These are phyloP conservation scores for Ericerus pela DNA, from an alignment of 1,140 invertebrate genomes.

Conservation along the genomic window DNA sequence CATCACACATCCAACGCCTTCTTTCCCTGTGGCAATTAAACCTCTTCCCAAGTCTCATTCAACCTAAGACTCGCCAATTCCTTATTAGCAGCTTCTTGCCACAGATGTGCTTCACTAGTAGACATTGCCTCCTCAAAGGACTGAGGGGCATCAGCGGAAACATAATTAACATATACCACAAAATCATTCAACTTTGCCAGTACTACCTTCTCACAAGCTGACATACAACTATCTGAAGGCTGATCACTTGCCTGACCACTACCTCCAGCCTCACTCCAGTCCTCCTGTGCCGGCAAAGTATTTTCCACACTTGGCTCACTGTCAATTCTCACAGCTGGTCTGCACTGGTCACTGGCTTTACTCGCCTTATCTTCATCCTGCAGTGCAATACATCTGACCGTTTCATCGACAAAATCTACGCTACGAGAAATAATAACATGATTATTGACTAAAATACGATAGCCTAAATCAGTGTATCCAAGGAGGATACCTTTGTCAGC, in stretches of 20 bases:
- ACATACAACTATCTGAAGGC: too few relatives aligned
- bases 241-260: too few relatives aligned
- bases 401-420: too few relatives aligned
- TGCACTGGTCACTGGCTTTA: too few relatives aligned
- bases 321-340: too few relatives aligned
- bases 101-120: not conserved
- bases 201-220: too few relatives aligned
- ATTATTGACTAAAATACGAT: not conserved
- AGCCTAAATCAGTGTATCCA: not conserved
- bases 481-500: not conserved
- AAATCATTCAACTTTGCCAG: not conserved
- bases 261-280: too few relatives aligned
- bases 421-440: too few relatives aligned
- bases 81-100: slow-evolving; percentile 15
- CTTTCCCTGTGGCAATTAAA: slow-evolving; percentile 18
- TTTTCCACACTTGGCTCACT: too few relatives aligned
- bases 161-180: not conserved
- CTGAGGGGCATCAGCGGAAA: not conserved
- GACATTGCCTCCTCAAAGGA: not conserved
- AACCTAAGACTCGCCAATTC: slow-evolving; percentile 15
- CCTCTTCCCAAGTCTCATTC: slow-evolving; percentile 22
- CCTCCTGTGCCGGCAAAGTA: too few relatives aligned
- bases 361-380: too few relatives aligned
- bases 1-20: slow-evolving; percentile 18
- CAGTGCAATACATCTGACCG: too few relatives aligned